Conservation (phyloP, 2,797 vertebrate species). For the Coregonus sp. region DNA sequence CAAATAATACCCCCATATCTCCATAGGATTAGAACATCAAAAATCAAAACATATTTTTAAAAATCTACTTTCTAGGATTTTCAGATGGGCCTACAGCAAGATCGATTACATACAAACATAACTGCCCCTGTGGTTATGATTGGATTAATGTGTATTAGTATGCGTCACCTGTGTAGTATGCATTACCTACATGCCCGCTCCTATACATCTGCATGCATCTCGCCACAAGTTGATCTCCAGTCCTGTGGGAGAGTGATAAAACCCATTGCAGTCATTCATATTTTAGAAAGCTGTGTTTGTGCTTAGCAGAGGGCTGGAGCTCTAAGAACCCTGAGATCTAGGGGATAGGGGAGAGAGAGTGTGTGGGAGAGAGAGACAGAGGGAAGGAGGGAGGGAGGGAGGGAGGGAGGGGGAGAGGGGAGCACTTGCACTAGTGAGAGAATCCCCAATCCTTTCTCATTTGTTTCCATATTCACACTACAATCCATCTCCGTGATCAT, state of each 20-base stretch:
- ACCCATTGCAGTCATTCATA: constrained; percentile 44
- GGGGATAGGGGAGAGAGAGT: background rate
- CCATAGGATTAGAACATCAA: background rate
- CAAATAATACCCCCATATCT: background rate
- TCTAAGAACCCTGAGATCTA: constrained; percentile 4
- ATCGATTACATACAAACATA: background rate
- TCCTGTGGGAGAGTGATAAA: constrained; percentile 21
- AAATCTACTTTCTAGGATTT: too few species aligned
- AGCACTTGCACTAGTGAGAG: background rate
- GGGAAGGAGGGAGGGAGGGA: too few species aligned
- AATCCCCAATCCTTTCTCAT: background rate
- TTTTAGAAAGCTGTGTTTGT: constrained; percentile 47
- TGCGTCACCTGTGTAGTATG: background rate
- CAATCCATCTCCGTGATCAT: constrained; percentile 3
- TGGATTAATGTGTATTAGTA: background rate
- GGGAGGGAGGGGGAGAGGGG: background rate
- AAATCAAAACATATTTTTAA: background rate
- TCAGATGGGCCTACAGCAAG: too few species aligned
- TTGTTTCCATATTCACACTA: background rate
- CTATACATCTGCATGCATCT: background rate
- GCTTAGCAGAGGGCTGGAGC: constrained; percentile 22
- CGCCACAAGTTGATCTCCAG: constrained; percentile 14
- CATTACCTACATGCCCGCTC: background rate
- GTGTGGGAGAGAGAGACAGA: background rate
- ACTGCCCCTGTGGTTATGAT: background rate